These are phyloP conservation scores for Esox masquinongy DNA, from an alignment of 2,797 vertebrate genomes.

Conservation along the genomic window DNA sequence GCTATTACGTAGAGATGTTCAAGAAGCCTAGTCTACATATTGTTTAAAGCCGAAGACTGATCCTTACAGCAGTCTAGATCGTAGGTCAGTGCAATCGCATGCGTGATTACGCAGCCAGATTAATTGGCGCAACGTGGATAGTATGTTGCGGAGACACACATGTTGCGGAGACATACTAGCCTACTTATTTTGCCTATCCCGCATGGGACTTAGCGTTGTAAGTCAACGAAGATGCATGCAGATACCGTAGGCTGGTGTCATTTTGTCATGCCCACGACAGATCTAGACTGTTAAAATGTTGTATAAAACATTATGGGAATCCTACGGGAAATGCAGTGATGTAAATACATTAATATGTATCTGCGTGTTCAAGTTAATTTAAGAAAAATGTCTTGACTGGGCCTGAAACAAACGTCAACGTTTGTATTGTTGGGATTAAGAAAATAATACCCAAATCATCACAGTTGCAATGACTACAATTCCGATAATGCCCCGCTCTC, in stretches of 20 bases:
- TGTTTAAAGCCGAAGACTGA: slow-evolving; percentile 25
- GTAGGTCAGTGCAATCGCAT: slow-evolving; percentile 28
- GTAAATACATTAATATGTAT: fast-evolving
- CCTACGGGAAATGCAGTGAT: slow-evolving; percentile 56
- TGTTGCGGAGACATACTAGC: not conserved
- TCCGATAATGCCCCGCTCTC: slow-evolving; percentile 67
- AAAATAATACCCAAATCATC: not conserved
- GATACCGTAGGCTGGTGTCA: slow-evolving; percentile 26
- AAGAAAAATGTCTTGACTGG: fast-evolving
- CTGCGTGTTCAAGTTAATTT: not conserved
- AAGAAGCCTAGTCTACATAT: not conserved
- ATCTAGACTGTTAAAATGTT: not conserved
- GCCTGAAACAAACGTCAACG: too few relatives aligned
- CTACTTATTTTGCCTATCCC: not conserved
- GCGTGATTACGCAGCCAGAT: slow-evolving; percentile 7
- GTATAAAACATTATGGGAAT: not conserved
- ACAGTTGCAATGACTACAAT: slow-evolving; percentile 52
- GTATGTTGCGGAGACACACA: not conserved
- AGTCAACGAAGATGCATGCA: slow-evolving; percentile 43
- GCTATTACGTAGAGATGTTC: slow-evolving; percentile 18
- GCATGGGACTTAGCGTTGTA: slow-evolving; percentile 5
- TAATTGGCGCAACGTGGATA: slow-evolving; percentile 20
- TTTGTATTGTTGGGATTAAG: not conserved
- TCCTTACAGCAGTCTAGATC: slow-evolving; percentile 14
- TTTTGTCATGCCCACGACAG: slow-evolving; percentile 19